Conservation (phyloP, 2,888 invertebrate genomes). For the Eristalis intricaria region DNA sequence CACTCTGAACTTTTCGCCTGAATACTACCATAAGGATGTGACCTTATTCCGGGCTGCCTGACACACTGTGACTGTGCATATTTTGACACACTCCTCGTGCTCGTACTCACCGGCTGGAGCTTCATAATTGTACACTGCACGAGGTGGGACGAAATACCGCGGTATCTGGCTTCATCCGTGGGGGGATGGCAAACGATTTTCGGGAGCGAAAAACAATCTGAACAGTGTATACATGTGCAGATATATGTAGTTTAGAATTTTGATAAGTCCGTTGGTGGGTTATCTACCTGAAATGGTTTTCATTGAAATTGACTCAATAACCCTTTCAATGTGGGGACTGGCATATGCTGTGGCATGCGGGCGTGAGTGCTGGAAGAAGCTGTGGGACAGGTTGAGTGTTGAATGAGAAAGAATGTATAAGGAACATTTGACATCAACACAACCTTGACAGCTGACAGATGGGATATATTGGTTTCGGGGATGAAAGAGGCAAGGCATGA, state of each 20-base stretch:
- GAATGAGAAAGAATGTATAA: background rate
- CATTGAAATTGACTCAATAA: background rate
- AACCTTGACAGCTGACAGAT: background rate
- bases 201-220: background rate
- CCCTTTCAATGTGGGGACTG: background rate
- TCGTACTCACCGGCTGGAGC: background rate
- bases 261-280: slow-evolving; percentile 13
- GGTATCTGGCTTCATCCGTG: background rate
- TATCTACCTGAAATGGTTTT: background rate
- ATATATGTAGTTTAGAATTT: slow-evolving; percentile 23
- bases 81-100: background rate
- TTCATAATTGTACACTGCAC: slow-evolving; percentile 6
- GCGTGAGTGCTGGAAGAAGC: background rate
- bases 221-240: background rate
- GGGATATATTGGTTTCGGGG: background rate
- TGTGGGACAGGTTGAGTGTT: background rate
- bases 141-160: background rate
- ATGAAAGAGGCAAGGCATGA: background rate
- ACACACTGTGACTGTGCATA: slow-evolving; percentile 31
- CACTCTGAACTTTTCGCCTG: slow-evolving; percentile 5
- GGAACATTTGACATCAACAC: background rate
- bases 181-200: background rate
- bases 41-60: slow-evolving; percentile 39
- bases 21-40: slow-evolving; percentile 29
- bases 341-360: background rate